Percentiles rank a stretch among this genome's conserved stretches.
These are phyloP conservation scores for Eolophus roseicapilla DNA, from an alignment of 2,113 vertebrate species.

Conservation along the genomic window DNA sequence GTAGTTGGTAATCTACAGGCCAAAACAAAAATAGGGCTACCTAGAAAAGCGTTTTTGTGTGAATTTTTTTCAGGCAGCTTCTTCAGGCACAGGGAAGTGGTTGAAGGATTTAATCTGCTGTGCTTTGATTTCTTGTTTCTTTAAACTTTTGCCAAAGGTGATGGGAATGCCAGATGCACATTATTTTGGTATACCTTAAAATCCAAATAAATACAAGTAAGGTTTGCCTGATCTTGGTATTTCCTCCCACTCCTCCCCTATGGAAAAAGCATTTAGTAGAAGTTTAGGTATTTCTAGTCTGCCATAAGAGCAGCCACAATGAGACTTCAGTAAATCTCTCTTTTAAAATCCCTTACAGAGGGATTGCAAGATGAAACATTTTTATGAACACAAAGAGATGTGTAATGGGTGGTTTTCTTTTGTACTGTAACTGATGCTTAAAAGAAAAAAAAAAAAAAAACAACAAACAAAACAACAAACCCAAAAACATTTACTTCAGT, in stretches of 20 bases:
- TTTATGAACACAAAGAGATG: neutral
- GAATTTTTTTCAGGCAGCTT: neutral
- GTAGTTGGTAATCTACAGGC: neutral
- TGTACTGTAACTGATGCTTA: neutral
- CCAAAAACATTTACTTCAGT: neutral
- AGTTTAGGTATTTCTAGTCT: neutral
- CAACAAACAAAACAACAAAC: neutral
- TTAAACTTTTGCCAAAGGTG: conserved; percentile 60
- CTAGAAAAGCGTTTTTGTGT: neutral
- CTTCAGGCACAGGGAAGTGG: neutral
- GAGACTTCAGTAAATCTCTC: conserved; percentile 32
- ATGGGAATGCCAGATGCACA: neutral
- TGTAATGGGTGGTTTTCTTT: conserved; percentile 16
- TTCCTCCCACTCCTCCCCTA: accelerated
- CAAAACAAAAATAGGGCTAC: neutral
- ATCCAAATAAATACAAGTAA: conserved; percentile 28
- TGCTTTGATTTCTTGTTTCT: conserved; percentile 32
- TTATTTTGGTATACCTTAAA: neutral
- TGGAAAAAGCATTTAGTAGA: neutral
- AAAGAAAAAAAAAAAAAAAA: neutral
- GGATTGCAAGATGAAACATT: neutral
- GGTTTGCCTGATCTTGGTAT: neutral
- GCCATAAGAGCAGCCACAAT: neutral
- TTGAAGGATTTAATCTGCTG: conserved; percentile 42
- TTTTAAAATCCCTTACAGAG: neutral